A percentile compares a stretch with the other conserved stretches of the same genome.
Evolutionary conservation across 2,888 invertebrate species (phyloP).

Genomic region (Clivina fossor): DNA sequence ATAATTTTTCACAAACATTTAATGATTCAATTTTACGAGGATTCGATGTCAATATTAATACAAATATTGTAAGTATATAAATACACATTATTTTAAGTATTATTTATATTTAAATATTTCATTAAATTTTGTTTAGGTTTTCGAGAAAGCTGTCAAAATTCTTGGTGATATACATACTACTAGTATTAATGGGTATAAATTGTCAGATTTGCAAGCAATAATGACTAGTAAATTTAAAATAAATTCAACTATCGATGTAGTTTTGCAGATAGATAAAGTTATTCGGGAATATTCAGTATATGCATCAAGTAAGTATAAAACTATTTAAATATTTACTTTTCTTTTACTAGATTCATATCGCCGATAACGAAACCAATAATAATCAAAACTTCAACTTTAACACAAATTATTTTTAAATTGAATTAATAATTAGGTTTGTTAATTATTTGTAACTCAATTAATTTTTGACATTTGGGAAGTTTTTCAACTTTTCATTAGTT

Average conservation of each 20-base stretch:
- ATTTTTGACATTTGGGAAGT: no score
- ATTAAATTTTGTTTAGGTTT: not conserved
- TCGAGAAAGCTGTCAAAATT: not conserved
- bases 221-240: not conserved
- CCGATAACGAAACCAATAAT: no score
- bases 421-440: no score
- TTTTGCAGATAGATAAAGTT: no score
- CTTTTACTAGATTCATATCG: no score
- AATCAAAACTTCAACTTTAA: no score
- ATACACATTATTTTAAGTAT: not conserved
- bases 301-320: no score
- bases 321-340: no score
- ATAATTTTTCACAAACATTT: not conserved
- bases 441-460: no score
- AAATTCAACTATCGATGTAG: not conserved
- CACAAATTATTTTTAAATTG: no score
- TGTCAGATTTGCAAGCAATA: not conserved
- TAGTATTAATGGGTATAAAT: not conserved
- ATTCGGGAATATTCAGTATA: no score
- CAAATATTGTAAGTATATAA: not conserved
- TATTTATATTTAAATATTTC: not conserved
- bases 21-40: not conserved
- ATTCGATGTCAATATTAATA: not conserved
- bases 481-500: no score
- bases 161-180: not conserved